Conservation (phyloP, 2,113 vertebrate genomes). For the Telmatochromis sp. region DNA sequence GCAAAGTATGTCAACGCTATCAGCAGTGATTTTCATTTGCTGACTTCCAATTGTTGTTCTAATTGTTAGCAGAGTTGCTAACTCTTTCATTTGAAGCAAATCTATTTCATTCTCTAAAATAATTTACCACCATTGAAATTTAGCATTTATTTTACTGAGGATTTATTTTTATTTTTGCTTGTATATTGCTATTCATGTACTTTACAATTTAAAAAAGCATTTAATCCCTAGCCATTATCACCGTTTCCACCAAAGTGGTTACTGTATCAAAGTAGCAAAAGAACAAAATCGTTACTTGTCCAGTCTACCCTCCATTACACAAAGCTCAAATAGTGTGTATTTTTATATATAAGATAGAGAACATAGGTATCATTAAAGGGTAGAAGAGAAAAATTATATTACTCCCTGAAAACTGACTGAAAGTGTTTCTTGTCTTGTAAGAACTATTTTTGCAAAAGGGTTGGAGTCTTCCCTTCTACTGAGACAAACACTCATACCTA, state of each 20-base stretch:
- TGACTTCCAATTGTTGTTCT: background rate
- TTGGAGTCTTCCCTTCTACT: rapidly evolving
- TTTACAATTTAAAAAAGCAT: background rate
- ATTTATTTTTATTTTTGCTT: background rate
- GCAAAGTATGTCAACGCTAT: background rate
- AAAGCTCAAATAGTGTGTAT: background rate
- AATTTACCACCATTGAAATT: background rate
- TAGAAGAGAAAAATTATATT: background rate
- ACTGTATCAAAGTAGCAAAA: background rate
- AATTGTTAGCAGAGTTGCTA: background rate
- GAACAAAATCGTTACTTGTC: background rate
- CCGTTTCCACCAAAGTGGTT: background rate
- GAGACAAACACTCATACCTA: background rate
- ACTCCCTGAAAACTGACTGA: background rate
- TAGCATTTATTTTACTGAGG: background rate
- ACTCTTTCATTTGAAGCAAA: background rate
- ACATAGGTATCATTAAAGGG: background rate
- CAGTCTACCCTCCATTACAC: background rate
- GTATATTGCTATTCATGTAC: background rate
- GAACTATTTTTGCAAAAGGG: background rate
- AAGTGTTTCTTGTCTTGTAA: background rate
- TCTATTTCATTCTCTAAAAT: background rate
- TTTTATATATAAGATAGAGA: background rate
- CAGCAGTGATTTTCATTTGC: background rate
- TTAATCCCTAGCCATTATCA: background rate